Conservation (phyloP, 2,888 invertebrate species). For the Rhagonycha fulva region DNA sequence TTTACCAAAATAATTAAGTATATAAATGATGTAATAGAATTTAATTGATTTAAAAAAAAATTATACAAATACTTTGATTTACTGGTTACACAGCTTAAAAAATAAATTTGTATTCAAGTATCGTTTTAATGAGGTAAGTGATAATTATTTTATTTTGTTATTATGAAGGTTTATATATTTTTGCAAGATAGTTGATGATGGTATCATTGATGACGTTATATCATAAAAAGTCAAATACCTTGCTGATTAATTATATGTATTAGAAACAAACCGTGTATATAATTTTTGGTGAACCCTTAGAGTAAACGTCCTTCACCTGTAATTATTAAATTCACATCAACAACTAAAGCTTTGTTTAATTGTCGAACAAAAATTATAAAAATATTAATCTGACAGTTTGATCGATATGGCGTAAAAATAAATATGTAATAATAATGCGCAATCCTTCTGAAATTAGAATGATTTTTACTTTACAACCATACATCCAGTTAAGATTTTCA, state of each 20-base stretch:
- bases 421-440: not conserved
- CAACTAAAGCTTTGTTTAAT: not conserved
- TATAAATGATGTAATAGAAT: not conserved
- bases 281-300: constrained; percentile 9
- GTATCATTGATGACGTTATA: constrained; percentile 6
- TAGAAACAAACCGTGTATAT: not conserved
- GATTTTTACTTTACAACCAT: not conserved
- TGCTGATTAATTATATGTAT: constrained; percentile 9
- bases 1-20: not conserved
- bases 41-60: not conserved
- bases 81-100: not conserved
- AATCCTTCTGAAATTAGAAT: not conserved
- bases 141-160: not conserved
- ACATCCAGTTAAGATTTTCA: not conserved
- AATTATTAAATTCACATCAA: constrained; percentile 1
- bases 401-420: not conserved
- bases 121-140: not conserved
- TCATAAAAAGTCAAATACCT: constrained; percentile 3
- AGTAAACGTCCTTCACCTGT: constrained; percentile 2
- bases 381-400: not conserved
- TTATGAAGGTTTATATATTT: not conserved
- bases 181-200: not conserved
- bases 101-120: constrained; percentile 8
- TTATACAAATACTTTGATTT: not conserved
- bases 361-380: not conserved